These are phyloP conservation scores for Sarcophaga rosellei DNA, from an alignment of 2,888 invertebrate genomes.

Conservation along the genomic window DNA sequence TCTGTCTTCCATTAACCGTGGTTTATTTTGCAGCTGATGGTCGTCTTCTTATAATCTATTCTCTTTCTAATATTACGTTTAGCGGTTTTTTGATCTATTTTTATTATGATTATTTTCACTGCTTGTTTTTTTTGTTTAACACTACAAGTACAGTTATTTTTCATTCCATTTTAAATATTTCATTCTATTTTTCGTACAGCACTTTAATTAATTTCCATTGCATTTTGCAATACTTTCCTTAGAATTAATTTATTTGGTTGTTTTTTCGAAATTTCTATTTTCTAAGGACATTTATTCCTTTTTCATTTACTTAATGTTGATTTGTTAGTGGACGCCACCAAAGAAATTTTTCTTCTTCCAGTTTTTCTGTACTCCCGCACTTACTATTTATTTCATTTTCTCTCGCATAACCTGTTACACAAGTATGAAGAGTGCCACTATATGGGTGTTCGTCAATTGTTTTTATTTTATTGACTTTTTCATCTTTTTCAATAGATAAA, in stretches of 20 bases:
- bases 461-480: conserved; percentile 69
- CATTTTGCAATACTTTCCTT: neutral
- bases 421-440: conserved; percentile 55
- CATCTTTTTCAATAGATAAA: conserved; percentile 64
- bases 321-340: conserved; percentile 65
- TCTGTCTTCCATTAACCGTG: conserved; percentile 26
- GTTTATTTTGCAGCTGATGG: conserved; percentile 39
- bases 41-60: conserved; percentile 7
- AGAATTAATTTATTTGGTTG: conserved; percentile 5
- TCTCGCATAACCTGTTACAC: neutral
- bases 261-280: conserved; percentile 27
- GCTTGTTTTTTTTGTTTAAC: conserved; percentile 20
- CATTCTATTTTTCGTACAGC: neutral
- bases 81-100: conserved; percentile 66
- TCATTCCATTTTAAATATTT: neutral
- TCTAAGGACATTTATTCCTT: conserved; percentile 56
- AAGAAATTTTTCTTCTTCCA: conserved; percentile 64
- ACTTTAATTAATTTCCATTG: neutral
- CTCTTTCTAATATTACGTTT: conserved; percentile 39
- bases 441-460: conserved; percentile 48
- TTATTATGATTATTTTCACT: conserved; percentile 41
- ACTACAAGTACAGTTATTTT: conserved; percentile 64
- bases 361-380: conserved; percentile 69
- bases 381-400: conserved; percentile 51
- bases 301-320: conserved; percentile 42